Evolutionary conservation across 2,888 invertebrate genomes (phyloP), one percentile per base, ranked within the genome.

Genomic region (Gnatocerus cornutus): DNA sequence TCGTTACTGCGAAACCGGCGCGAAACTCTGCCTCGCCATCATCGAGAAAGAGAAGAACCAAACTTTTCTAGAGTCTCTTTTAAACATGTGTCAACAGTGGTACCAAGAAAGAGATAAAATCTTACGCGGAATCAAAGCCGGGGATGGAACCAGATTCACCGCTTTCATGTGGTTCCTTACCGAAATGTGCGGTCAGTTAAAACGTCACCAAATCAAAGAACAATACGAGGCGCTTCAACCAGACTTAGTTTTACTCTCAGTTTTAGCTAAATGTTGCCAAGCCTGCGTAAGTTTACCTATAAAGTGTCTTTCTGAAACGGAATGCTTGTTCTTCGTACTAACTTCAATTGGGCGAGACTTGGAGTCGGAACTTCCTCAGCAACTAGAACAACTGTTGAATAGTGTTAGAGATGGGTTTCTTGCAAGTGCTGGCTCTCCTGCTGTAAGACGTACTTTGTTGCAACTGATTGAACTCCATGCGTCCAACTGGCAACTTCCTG

Each of bases 401-500:
- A 90, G 91, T 71, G 93, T 96, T 43, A 89, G 96, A 62, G 96
- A 96, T 86, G 94, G 94, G 6, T 95, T 96, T 86, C 88, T 96
- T 76, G 89, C 92, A 9, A 89, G 90, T 43, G 89, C 88, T 30
- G 92, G 92, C 12, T 89, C 92, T 53, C 91, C 93, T 1, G 90
- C 91, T 74, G 93, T 94, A 71, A 90, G 94, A 76, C 93, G 94
- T 82, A 95, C 95, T 1, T 87, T 97, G 68, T 88, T 96, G 72
- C 96, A 97, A 85, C 88, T 97, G 66, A 95, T 97, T 76, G 97
- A 97, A 84, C 88, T 96, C 65, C 94, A 95, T 84, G 96, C 96
- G 0, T 93, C 94, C 0, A 92, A 93, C 84, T 97, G 96, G 96
- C 94, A 95, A 83, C 88, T 97, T 74, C 93, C 95, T 13, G 95